phyloP scores from a whole-genome alignment of 2,888 invertebrate species.

The Archips xylosteana region DNA sequence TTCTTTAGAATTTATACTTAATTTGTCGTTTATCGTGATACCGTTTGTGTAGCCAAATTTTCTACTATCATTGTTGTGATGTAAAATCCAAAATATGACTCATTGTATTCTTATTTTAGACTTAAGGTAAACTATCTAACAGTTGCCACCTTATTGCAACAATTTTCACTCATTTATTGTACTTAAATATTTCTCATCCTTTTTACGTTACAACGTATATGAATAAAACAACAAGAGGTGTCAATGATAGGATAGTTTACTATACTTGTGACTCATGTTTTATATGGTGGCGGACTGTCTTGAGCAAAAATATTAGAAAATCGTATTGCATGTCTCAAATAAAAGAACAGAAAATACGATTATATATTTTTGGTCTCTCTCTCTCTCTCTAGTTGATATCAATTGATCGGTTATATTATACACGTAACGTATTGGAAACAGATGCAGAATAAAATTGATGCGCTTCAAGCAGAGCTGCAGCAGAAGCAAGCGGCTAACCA shows the following conservation, averaged over 20 bases:
- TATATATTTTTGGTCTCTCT: conserved; percentile 1
- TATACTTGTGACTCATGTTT: background rate
- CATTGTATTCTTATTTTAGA: background rate
- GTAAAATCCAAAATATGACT: background rate
- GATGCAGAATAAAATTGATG: conserved; percentile 83
- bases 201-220: too few relatives aligned
- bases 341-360: background rate
- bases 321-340: background rate
- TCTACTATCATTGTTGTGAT: conserved; percentile 3
- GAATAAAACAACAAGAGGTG: background rate
- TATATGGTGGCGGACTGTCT: conserved; percentile 27
- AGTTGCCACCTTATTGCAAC: background rate
- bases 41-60: background rate
- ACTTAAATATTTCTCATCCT: too few relatives aligned
- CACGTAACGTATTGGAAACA: conserved; percentile 47
- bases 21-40: background rate
- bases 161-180: background rate
- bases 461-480: conserved; percentile 76
- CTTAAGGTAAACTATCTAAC: background rate
- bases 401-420: background rate
- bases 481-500: conserved; percentile 65
- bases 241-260: background rate
- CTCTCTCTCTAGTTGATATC: too few relatives aligned
- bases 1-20: background rate
- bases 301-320: conserved; percentile 4